Conservation (phyloP, 1,140 invertebrate species). For the Rhyacophila brunnea region DNA sequence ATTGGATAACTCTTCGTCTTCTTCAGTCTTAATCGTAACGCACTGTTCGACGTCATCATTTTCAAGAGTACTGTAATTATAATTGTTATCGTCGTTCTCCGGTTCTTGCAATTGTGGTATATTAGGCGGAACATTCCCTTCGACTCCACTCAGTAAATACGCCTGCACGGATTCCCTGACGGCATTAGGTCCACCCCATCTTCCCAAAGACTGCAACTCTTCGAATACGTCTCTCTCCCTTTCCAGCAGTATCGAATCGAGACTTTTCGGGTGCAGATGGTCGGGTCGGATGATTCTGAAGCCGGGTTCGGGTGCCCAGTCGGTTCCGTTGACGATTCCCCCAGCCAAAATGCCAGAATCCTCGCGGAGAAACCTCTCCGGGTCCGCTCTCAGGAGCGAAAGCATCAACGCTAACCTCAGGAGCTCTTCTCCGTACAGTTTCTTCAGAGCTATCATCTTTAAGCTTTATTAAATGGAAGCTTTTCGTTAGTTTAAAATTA, state of each 20-base stretch:
- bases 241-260: conserved; percentile 70
- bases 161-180: conserved; percentile 23
- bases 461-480: not conserved
- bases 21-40: conserved; percentile 39
- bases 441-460: conserved; percentile 71
- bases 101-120: too few relatives aligned
- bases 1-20: conserved; percentile 32
- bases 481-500: too few relatives aligned
- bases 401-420: conserved; percentile 75
- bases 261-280: conserved; percentile 69
- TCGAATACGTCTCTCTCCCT: conserved; percentile 74
- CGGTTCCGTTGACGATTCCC: conserved; percentile 63
- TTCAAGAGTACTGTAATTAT: conserved; percentile 9
- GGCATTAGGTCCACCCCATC: conserved; percentile 43
- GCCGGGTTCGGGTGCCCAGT: conserved; percentile 60
- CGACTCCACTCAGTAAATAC: conserved; percentile 30
- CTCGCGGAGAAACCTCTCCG: conserved; percentile 62
- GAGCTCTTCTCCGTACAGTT: conserved; percentile 74
- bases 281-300: conserved; percentile 57
- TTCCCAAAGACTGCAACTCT: conserved; percentile 69
- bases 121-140: conserved; percentile 3
- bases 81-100: too few relatives aligned
- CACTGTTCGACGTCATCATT: conserved; percentile 29
- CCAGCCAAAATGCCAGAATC: conserved; percentile 50
- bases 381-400: conserved; percentile 72